Percentiles rank a stretch among this genome's conserved stretches.
phyloP scores from a whole-genome alignment of 2,888 invertebrate species.

The Allophyes oxyacanthae region DNA sequence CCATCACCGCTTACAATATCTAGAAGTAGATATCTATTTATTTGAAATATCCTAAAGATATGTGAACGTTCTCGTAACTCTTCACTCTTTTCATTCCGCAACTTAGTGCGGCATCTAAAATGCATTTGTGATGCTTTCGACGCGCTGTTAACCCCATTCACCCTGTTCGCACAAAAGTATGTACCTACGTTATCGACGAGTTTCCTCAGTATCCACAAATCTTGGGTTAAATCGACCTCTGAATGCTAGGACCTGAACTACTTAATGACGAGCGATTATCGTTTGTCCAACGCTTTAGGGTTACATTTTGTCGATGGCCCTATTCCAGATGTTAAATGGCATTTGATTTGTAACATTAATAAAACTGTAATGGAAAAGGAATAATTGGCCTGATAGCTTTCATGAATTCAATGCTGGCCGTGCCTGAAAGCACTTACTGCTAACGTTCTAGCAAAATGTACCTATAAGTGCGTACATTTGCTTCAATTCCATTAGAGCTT shows the following conservation, averaged over 20 bases:
- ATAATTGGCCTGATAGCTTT: constrained; percentile 22
- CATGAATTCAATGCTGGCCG: constrained; percentile 22
- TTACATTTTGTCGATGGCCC: constrained; percentile 30
- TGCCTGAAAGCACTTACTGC: constrained; percentile 32
- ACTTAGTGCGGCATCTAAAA: constrained; percentile 67
- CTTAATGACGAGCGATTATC: constrained; percentile 39
- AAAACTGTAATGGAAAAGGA: constrained; percentile 19
- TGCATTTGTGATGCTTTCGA: constrained; percentile 66
- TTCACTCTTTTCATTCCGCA: constrained; percentile 59
- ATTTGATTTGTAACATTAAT: constrained; percentile 39
- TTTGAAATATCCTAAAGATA: constrained; percentile 34
- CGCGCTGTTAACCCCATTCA: constrained; percentile 58
- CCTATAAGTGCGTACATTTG: constrained; percentile 19
- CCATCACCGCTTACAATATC: constrained; percentile 26
- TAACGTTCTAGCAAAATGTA: constrained; percentile 18
- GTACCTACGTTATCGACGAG: constrained; percentile 47
- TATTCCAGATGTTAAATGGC: constrained; percentile 25
- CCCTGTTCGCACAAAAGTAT: constrained; percentile 44
- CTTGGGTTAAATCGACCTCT: constrained; percentile 42
- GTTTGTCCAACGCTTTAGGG: constrained; percentile 38
- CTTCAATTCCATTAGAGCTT: constrained; percentile 45
- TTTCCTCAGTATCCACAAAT: constrained; percentile 46
- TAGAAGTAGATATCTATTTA: constrained; percentile 24
- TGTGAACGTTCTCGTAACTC: constrained; percentile 40
- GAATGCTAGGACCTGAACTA: constrained; percentile 25